These are phyloP conservation scores for Pachypsylla venusta DNA, from an alignment of 1,140 invertebrate genomes.

Conservation along the genomic window DNA sequence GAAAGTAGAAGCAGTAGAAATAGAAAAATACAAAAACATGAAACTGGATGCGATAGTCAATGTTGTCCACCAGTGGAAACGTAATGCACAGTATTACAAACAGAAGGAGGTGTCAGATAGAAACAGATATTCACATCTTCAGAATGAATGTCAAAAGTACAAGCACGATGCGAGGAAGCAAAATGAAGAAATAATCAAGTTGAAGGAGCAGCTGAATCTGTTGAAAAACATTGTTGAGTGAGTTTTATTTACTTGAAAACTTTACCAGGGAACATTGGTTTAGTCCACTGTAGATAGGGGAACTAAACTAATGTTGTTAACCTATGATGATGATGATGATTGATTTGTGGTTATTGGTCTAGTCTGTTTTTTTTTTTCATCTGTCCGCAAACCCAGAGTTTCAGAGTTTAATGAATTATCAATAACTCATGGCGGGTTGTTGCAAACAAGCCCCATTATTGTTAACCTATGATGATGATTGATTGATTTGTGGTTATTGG, in stretches of 20 bases:
- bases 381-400: neutral
- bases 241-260: neutral
- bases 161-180: neutral
- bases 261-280: too few species aligned
- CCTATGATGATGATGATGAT: neutral
- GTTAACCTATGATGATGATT: too few species aligned
- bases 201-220: neutral
- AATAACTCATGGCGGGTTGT: neutral
- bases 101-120: neutral
- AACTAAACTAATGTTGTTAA: neutral
- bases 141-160: neutral
- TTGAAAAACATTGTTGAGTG: neutral
- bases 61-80: neutral
- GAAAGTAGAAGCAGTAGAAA: neutral
- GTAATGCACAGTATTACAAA: slow-evolving; percentile 7
- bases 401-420: neutral
- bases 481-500: too few species aligned
- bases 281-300: too few species aligned
- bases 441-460: too few species aligned
- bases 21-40: slow-evolving; percentile 8
- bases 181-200: neutral
- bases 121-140: neutral
- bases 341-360: neutral
- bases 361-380: neutral
- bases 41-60: neutral